Base-by-base conservation (phyloP, 2,888 invertebrate genomes). In the Eurois occulta region DNA sequence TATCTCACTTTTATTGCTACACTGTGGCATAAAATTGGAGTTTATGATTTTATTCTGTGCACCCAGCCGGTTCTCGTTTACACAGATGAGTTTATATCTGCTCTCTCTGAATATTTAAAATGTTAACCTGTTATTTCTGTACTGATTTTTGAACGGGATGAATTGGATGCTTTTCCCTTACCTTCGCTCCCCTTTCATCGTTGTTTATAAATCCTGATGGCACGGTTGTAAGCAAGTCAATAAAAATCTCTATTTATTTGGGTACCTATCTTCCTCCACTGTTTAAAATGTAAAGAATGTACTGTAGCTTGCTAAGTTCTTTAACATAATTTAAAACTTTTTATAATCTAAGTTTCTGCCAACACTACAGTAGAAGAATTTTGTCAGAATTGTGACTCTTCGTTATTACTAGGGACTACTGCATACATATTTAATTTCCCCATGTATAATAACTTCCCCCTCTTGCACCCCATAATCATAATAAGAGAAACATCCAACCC, bases 1-100 rank as follows among this genome's bases (percentile, higher is more conserved):
- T 85, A 87, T 84, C 81, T 83, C 68, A 84, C 84, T 89, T 84
- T 82, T 70, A 79, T 43, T 65, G 75, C 79, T 89, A 90, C 72
- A 81, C 89, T 89, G 88, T 89, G 89, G 79, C 83, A 71, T 55
- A 72, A 75, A 78, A 87, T 89, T 84, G 81, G 73, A 83, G 81
- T 89, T 87, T 84, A 89, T 86, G 84, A 86, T 83, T 87, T 84
- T 81, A 87, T 80, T 80, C 75, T 74, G 75, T 79, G 78, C 80
- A 70, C 73, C 83, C 80, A 72, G 72, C 83, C 81, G n/a, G 81
- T 58, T 79, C 79, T 84, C 83, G 80, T 89, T 88, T 84, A 80
- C 76, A 75, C 74, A 80, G 86, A 86, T 87, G 77, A 84, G 78
- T 86, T 84, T 86, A 80, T 76, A 84, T 74, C 74, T 81, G 71